Evolutionary conservation across 1,140 invertebrate species (phyloP).

Genomic region (Drosophila setifemur): DNA sequence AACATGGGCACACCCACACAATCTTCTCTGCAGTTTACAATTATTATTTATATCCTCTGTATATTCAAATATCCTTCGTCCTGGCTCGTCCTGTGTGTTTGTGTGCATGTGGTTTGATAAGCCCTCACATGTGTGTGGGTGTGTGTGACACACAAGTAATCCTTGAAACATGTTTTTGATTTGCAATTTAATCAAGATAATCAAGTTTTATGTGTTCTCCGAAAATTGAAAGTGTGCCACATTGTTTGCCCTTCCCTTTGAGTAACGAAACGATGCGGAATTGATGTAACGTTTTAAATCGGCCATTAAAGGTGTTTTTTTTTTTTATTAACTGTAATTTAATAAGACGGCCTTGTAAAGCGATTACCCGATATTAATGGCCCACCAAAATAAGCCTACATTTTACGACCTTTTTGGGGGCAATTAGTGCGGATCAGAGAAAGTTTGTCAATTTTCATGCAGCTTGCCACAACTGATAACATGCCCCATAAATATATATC

Average conservation of each 20-base stretch:
- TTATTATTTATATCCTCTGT: conserved; percentile 70
- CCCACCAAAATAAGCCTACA: conserved; percentile 32
- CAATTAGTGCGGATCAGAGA: conserved; percentile 50
- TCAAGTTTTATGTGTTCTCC: conserved; percentile 80
- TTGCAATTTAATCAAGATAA: conserved; percentile 81
- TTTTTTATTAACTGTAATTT: conserved; percentile 71
- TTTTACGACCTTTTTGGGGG: conserved; percentile 23
- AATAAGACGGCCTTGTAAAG: conserved; percentile 38
- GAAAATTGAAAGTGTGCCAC: conserved; percentile 79
- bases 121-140: conserved; percentile 12
- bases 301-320: conserved; percentile 64
- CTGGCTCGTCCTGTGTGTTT: no score
- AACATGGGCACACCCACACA: conserved; percentile 55
- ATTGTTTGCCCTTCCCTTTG: conserved; percentile 57
- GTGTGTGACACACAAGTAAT: conserved; percentile 64
- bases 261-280: neutral
- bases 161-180: conserved; percentile 81
- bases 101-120: conserved; percentile 62
- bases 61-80: conserved; percentile 43
- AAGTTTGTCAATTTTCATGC: conserved; percentile 30
- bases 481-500: conserved; percentile 4
- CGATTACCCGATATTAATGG: conserved; percentile 18
- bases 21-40: conserved; percentile 63
- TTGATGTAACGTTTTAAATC: conserved; percentile 70
- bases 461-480: conserved; percentile 28